These are phyloP conservation scores for Podargus strigoides DNA, from an alignment of 2,797 vertebrate genomes.

Conservation along the genomic window DNA sequence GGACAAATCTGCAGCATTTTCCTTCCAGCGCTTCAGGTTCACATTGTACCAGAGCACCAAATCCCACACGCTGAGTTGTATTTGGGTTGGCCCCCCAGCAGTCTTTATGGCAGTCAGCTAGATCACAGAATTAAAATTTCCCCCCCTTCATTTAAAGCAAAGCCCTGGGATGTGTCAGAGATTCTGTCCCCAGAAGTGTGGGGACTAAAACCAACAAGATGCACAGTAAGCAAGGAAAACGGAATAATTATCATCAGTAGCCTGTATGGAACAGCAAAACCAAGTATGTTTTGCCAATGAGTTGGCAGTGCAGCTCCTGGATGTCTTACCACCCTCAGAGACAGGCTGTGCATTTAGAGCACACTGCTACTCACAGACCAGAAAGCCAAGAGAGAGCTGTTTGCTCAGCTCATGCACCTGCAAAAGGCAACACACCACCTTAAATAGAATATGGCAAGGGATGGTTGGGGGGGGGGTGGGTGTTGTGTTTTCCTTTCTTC, in stretches of 20 bases:
- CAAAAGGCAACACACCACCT: neutral
- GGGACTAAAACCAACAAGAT: neutral
- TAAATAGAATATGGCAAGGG: neutral
- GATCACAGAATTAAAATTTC: neutral
- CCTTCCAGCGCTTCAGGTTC: neutral
- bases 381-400: neutral
- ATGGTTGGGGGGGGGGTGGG: fast-evolving
- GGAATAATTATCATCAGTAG: neutral
- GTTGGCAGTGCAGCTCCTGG: neutral
- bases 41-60: neutral
- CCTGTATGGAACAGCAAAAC: neutral
- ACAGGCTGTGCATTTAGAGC: neutral
- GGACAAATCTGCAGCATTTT: neutral
- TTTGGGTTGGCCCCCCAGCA: neutral
- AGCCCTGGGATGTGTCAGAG: neutral
- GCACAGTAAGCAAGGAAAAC: neutral
- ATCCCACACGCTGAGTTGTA: neutral
- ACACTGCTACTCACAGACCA: neutral
- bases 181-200: neutral
- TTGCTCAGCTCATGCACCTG: neutral
- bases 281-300: neutral
- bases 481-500: neutral
- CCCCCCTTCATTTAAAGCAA: neutral
- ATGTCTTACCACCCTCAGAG: neutral
- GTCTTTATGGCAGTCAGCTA: neutral